Conservation (phyloP, 2,888 invertebrate species). For the Ornithoptera alexandrae region DNA sequence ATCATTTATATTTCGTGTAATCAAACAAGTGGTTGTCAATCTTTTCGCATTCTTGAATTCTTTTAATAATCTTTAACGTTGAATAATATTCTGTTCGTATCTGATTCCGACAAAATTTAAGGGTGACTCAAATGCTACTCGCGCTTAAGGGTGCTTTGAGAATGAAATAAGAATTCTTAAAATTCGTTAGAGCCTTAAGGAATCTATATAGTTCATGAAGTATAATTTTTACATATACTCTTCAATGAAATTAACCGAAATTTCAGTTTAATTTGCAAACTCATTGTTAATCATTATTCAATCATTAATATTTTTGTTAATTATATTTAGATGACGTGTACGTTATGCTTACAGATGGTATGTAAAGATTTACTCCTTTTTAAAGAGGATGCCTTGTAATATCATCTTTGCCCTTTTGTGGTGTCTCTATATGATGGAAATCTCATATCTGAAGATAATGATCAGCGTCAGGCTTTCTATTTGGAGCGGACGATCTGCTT, state of each 20-base stretch:
- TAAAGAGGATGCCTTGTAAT: too few relatives aligned
- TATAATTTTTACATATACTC: neutral
- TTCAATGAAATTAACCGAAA: neutral
- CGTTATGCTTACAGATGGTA: too few relatives aligned
- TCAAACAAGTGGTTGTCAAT: neutral
- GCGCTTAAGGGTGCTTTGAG: neutral
- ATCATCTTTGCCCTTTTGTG: too few relatives aligned
- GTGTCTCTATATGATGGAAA: too few relatives aligned
- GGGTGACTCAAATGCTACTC: slow-evolving; percentile 10
- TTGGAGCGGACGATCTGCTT: too few relatives aligned
- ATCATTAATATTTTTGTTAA: too few relatives aligned
- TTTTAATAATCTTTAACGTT: neutral
- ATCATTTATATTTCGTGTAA: neutral
- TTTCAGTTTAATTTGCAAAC: neutral
- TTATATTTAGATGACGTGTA: too few relatives aligned
- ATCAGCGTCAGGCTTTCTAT: too few relatives aligned
- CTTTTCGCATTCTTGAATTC: slow-evolving; percentile 8
- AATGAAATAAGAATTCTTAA: neutral
- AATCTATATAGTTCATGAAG: neutral
- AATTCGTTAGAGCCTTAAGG: too few relatives aligned
- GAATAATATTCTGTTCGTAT: neutral
- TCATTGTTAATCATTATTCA: neutral
- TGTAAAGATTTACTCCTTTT: too few relatives aligned
- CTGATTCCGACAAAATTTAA: slow-evolving; percentile 10
- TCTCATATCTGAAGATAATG: too few relatives aligned